Conservation (phyloP, 2,797 vertebrate genomes). For the Erethizon dorsatum region DNA sequence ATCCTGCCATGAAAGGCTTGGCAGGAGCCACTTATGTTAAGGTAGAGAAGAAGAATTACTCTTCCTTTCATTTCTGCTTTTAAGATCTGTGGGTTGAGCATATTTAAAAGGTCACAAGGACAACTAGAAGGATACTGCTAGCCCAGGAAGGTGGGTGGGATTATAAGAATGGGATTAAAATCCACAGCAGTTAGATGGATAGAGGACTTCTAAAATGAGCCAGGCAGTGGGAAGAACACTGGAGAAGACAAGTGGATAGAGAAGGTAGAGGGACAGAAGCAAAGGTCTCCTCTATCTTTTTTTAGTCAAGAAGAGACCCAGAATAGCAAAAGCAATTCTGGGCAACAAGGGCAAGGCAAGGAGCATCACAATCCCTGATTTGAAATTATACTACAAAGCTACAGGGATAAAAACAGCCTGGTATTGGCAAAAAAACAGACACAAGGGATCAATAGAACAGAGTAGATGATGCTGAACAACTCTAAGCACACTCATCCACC, state of each 20-base stretch:
- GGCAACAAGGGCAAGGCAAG: background rate
- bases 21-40: background rate
- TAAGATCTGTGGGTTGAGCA: background rate
- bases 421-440: background rate
- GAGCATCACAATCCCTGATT: background rate
- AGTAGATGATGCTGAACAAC: background rate
- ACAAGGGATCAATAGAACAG: background rate
- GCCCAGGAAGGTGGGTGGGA: background rate
- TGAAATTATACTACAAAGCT: background rate
- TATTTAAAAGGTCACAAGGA: slow-evolving; percentile 17
- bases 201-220: background rate
- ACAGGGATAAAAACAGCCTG: background rate
- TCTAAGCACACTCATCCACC: too few species aligned
- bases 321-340: background rate
- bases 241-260: background rate
- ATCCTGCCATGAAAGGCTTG: background rate
- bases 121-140: background rate
- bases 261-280: background rate
- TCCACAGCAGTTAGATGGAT: background rate
- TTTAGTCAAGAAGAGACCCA: background rate
- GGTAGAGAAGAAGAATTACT: background rate
- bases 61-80: background rate
- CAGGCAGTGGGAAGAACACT: background rate
- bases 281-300: background rate
- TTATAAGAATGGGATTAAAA: background rate